phyloP scores from a whole-genome alignment of 2,797 vertebrate species.

The Heteromormyrus szaboi region DNA sequence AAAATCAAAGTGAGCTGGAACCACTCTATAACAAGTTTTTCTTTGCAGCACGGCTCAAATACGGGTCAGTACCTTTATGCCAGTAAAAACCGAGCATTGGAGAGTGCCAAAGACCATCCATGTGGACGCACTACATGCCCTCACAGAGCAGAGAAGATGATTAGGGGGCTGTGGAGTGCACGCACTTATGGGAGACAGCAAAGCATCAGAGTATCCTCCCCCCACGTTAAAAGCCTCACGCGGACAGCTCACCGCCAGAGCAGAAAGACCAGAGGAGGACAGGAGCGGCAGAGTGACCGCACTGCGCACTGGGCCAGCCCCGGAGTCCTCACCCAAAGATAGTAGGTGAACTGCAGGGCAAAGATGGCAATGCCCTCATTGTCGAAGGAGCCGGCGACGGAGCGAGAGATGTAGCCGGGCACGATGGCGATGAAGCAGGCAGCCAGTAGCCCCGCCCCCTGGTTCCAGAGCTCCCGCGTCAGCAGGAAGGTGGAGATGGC shows the following conservation, averaged over 20 bases:
- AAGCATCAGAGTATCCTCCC: not conserved
- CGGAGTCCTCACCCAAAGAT: constrained; percentile 83
- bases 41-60: not conserved
- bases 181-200: not conserved
- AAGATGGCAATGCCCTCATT: constrained; percentile 99
- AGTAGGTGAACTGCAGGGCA: constrained; percentile 96
- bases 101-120: not conserved
- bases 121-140: not conserved
- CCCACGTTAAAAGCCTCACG: not conserved
- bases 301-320: not conserved
- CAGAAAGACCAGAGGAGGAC: not conserved
- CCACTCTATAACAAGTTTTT: not conserved
- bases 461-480: constrained; percentile 95
- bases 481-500: constrained; percentile 94
- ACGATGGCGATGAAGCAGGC: constrained; percentile 98
- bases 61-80: not conserved
- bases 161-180: not conserved
- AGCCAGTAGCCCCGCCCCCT: constrained; percentile 89
- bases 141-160: not conserved
- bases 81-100: not conserved
- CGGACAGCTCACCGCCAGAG: not conserved
- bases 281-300: not conserved
- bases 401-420: constrained; percentile 94
- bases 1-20: not conserved
- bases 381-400: constrained; percentile 94